phyloP scores from a whole-genome alignment of 2,113 vertebrate genomes.

The Hippoglossus stenolepis region DNA sequence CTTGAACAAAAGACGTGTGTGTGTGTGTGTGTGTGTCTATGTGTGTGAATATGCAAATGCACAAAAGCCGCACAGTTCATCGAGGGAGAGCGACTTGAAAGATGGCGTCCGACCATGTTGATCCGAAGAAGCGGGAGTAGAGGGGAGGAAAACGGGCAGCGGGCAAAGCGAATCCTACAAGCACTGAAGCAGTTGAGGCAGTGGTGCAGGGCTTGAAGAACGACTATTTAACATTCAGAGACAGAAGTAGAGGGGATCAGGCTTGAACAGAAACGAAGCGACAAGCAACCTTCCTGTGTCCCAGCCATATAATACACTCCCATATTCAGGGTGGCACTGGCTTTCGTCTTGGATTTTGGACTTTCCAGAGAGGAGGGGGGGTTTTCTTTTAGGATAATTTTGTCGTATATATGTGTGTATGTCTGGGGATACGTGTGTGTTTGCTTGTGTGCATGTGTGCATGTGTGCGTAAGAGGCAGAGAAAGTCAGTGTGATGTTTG shows the following conservation, averaged over 20 bases:
- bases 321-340: conserved; percentile 33
- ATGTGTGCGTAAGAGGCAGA: conserved; percentile 19
- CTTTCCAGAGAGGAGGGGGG: conserved; percentile 18
- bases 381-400: conserved; percentile 2
- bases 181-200: conserved; percentile 71
- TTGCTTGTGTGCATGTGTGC: conserved; percentile 36
- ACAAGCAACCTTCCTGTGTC: conserved; percentile 72
- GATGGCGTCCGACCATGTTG: conserved; percentile 45
- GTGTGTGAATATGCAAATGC: conserved; percentile 47
- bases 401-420: conserved; percentile 8
- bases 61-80: conserved; percentile 57
- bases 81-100: conserved; percentile 52
- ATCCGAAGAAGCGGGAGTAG: conserved; percentile 48
- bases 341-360: conserved; percentile 40
- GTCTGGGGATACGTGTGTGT: conserved; percentile 27
- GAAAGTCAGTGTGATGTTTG: conserved; percentile 43
- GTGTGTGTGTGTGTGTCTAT: conserved; percentile 6
- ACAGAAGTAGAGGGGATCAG: conserved; percentile 74
- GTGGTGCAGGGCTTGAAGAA: conserved; percentile 70
- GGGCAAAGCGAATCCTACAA: conserved; percentile 74
- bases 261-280: conserved; percentile 77
- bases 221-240: conserved; percentile 81
- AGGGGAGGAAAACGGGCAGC: conserved; percentile 56
- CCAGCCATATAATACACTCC: conserved; percentile 70
- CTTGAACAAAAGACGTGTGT: conserved; percentile 27